These are phyloP conservation scores for Cotesia typhae DNA, from an alignment of 1,140 invertebrate genomes.

Conservation along the genomic window DNA sequence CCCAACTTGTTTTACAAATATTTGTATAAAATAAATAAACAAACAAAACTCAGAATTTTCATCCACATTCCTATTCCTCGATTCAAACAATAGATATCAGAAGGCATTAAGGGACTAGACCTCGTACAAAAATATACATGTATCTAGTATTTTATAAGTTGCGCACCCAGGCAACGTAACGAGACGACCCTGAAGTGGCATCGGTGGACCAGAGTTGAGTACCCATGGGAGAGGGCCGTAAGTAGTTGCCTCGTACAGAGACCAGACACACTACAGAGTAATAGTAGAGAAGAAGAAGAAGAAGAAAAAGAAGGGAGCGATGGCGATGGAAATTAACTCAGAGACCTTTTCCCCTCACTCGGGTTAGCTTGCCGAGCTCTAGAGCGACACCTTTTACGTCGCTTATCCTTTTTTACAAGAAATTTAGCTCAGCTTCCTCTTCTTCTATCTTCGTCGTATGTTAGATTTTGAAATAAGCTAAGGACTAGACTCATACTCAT, in stretches of 20 bases:
- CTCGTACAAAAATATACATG: neutral
- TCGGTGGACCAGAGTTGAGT: conserved; percentile 15
- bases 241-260: too few relatives aligned
- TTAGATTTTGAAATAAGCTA: conserved; percentile 61
- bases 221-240: neutral
- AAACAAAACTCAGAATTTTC: too few relatives aligned
- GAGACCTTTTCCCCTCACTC: conserved; percentile 34
- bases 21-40: too few relatives aligned
- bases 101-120: conserved; percentile 5
- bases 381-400: conserved; percentile 42
- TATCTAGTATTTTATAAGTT: conserved; percentile 25
- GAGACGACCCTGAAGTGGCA: conserved; percentile 35
- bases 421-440: conserved; percentile 35
- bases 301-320: conserved; percentile 22
- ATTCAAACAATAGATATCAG: too few relatives aligned
- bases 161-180: conserved; percentile 26
- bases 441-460: conserved; percentile 45
- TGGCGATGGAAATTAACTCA: conserved; percentile 62
- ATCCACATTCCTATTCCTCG: too few relatives aligned
- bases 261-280: too few relatives aligned
- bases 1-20: too few relatives aligned
- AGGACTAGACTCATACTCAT: conserved; percentile 37
- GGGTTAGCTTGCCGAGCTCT: conserved; percentile 47
- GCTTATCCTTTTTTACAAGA: conserved; percentile 26
- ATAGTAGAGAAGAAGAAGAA: neutral